These are phyloP conservation scores for Pentalonia nigronervosa DNA, from an alignment of 1,140 invertebrate species.

Conservation along the genomic window DNA sequence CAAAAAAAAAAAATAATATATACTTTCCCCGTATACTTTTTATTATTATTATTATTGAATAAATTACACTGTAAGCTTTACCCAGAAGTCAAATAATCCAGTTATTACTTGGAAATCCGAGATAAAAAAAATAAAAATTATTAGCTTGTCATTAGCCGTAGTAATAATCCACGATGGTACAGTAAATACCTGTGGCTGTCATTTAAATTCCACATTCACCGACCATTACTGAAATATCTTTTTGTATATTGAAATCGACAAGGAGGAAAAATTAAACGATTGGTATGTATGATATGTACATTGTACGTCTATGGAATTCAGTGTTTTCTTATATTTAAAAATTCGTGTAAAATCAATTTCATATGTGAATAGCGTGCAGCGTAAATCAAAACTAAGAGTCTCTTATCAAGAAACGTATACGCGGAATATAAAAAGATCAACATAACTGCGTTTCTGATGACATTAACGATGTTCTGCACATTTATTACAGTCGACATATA, in stretches of 20 bases:
- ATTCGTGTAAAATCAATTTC: neutral
- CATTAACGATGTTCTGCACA: neutral
- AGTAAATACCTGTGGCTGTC: neutral
- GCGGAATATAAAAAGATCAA: conserved; percentile 10
- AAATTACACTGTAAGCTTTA: conserved; percentile 22
- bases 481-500: neutral
- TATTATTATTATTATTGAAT: conserved; percentile 30
- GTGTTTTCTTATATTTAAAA: neutral
- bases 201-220: neutral
- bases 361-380: neutral
- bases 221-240: neutral
- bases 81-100: conserved; percentile 4
- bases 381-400: neutral
- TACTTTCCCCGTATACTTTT: neutral
- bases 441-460: neutral
- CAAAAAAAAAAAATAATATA: neutral
- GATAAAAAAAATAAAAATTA: conserved; percentile 3
- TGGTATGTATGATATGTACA: neutral
- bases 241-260: neutral
- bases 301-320: neutral
- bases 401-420: neutral
- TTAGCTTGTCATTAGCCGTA: conserved; percentile 2
- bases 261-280: neutral
- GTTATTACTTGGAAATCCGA: conserved; percentile 2
- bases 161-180: conserved; percentile 7